Evolutionary conservation across 1,140 invertebrate genomes (phyloP).

Genomic region (Drosophila fuyamai): DNA sequence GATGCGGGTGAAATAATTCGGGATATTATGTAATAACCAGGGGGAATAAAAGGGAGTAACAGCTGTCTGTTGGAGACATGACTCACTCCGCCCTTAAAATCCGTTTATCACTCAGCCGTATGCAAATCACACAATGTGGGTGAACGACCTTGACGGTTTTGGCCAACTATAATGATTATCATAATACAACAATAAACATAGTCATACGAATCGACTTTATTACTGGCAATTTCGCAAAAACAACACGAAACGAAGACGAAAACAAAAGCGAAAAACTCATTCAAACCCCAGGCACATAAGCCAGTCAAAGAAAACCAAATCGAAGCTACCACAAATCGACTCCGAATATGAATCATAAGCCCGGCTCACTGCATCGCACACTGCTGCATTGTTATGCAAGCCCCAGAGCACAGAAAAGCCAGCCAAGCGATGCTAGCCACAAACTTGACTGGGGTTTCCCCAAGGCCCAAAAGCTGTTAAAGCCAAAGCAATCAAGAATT

Average conservation of each 20-base stretch:
- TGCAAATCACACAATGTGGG: constrained; percentile 66
- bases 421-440: constrained; percentile 18
- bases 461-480: constrained; percentile 62
- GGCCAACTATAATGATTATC: constrained; percentile 65
- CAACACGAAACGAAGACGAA: constrained; percentile 41
- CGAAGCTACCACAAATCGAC: constrained; percentile 46
- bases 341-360: constrained; percentile 34
- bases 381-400: constrained; percentile 72
- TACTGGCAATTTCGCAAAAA: constrained; percentile 69
- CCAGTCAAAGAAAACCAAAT: constrained; percentile 36
- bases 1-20: constrained; percentile 58
- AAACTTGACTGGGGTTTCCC: constrained; percentile 68
- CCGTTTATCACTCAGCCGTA: constrained; percentile 11
- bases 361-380: constrained; percentile 28
- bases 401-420: constrained; percentile 29
- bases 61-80: constrained; percentile 26
- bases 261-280: constrained; percentile 54
- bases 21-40: constrained; percentile 33
- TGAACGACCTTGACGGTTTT: constrained; percentile 73
- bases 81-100: constrained; percentile 17
- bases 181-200: constrained; percentile 32
- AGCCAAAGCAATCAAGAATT: constrained; percentile 61
- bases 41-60: constrained; percentile 2
- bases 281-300: constrained; percentile 20
- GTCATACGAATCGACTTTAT: constrained; percentile 45